phyloP scores from a whole-genome alignment of 1,140 invertebrate species.

The Pinna nobilis region DNA sequence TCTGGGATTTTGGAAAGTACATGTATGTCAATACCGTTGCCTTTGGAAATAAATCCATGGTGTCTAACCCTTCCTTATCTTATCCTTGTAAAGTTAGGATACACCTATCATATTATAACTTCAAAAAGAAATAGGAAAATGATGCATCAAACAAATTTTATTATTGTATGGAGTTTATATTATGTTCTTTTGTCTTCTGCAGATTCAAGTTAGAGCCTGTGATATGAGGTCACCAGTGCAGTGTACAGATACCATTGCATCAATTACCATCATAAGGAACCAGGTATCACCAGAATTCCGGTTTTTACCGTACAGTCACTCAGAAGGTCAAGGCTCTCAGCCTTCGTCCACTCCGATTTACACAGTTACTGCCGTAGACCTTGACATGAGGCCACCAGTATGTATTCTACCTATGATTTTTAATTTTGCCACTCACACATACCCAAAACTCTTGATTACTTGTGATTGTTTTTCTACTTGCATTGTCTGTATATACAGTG shows the following conservation, averaged over 20 bases:
- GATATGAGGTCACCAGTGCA: conserved; percentile 45
- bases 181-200: conserved; percentile 13
- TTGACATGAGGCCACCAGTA: conserved; percentile 32
- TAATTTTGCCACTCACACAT: neutral
- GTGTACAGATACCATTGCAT: conserved; percentile 13
- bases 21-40: too few species aligned
- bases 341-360: neutral
- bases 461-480: too few species aligned
- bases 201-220: conserved; percentile 50
- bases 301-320: neutral
- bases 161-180: too few species aligned
- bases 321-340: conserved; percentile 4
- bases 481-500: too few species aligned
- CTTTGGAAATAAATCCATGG: too few species aligned
- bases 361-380: conserved; percentile 39
- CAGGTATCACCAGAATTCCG: neutral
- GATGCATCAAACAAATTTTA: too few species aligned
- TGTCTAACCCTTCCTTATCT: too few species aligned
- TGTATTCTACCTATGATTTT: neutral
- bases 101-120: conserved; percentile 31
- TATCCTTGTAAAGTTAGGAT: too few species aligned
- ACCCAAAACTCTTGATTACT: too few species aligned
- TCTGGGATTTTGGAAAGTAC: too few species aligned
- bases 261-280: conserved; percentile 34
- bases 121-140: too few species aligned